These are phyloP conservation scores for Labia minor DNA, from an alignment of 2,888 invertebrate genomes.

Conservation along the genomic window DNA sequence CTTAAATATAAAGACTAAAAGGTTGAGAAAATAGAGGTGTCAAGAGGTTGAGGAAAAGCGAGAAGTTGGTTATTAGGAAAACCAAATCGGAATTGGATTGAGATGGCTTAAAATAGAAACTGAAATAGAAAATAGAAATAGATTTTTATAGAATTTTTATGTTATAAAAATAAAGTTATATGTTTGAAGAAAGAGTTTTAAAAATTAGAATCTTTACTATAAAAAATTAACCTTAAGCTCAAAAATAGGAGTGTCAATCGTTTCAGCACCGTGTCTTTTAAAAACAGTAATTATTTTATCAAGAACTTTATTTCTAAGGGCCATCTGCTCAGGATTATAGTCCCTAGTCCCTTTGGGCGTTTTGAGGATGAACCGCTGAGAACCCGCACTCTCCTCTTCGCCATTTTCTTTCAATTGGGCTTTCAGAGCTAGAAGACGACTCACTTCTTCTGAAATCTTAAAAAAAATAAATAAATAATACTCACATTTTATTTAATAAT, in stretches of 20 bases:
- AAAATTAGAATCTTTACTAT: no score
- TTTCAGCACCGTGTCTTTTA: constrained; percentile 93
- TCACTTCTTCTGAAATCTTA: constrained; percentile 77
- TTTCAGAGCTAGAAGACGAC: constrained; percentile 70
- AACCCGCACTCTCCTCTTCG: constrained; percentile 43
- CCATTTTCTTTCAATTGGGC: constrained; percentile 46
- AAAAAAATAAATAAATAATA: constrained; percentile 30
- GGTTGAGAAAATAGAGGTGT: no score
- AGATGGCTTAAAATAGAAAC: no score
- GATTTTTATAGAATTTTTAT: no score
- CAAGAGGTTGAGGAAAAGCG: no score
- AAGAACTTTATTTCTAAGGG: constrained; percentile 73
- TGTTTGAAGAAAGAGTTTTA: no score
- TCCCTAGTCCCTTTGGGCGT: constrained; percentile 92
- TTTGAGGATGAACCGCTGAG: constrained; percentile 73
- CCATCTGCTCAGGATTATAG: constrained; percentile 91
- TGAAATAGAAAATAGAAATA: no score
- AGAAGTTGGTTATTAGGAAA: no score
- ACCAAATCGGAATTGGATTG: no score
- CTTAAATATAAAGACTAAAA: no score
- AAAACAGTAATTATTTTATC: constrained; percentile 80
- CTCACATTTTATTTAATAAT: background rate
- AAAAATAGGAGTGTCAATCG: constrained; percentile 97
- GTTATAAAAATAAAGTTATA: no score
- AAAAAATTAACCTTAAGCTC: constrained; percentile 67